Conservation (phyloP, 2,888 invertebrate genomes). For the Malthinus flaveolus region DNA sequence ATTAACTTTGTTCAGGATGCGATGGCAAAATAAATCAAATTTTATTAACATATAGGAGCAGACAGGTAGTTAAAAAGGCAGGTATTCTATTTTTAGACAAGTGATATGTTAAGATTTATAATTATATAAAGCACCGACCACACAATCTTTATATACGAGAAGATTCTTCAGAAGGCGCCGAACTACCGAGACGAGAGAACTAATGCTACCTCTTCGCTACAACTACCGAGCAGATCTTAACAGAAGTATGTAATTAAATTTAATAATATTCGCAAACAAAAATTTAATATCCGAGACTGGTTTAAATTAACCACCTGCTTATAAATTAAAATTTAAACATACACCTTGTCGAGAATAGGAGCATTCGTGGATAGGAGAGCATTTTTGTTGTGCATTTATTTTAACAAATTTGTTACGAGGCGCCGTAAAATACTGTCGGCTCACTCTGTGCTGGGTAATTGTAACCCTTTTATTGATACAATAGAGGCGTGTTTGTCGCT, state of each 20-base stretch:
- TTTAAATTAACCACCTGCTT: slow-evolving; percentile 31
- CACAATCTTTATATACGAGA: slow-evolving; percentile 14
- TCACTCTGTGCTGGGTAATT: too few species aligned
- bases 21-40: not conserved
- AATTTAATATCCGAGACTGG: slow-evolving; percentile 26
- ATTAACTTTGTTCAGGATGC: too few species aligned
- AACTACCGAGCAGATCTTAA: slow-evolving; percentile 30
- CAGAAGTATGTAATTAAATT: slow-evolving; percentile 38
- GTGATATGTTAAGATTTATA: slow-evolving; percentile 19
- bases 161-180: slow-evolving; percentile 29
- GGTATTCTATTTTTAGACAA: slow-evolving; percentile 25
- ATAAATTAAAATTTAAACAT: not conserved
- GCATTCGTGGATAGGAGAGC: too few species aligned
- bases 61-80: slow-evolving; percentile 25
- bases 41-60: slow-evolving; percentile 13
- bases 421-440: too few species aligned
- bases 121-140: slow-evolving; percentile 23
- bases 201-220: slow-evolving; percentile 19
- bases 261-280: slow-evolving; percentile 31
- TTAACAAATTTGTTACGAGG: too few species aligned
- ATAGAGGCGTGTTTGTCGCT: too few species aligned
- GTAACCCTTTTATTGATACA: too few species aligned
- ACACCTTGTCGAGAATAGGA: too few species aligned
- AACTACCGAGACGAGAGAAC: slow-evolving; percentile 31
- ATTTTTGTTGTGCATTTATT: too few species aligned